Conservation (phyloP, 2,797 vertebrate genomes). For the Varecia variegata region DNA sequence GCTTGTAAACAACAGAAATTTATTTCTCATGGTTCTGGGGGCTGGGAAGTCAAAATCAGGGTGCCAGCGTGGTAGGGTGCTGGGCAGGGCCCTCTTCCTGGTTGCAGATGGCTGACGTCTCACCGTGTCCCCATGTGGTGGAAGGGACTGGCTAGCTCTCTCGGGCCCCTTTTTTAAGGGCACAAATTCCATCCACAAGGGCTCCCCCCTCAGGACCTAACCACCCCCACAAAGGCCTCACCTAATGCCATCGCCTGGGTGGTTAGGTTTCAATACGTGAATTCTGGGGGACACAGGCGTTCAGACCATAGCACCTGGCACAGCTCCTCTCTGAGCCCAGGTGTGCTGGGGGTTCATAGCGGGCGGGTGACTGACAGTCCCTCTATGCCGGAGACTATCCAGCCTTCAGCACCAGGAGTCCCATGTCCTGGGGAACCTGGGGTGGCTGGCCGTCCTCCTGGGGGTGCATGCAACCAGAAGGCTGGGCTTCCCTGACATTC, state of each 20-base stretch:
- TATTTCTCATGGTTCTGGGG: not conserved
- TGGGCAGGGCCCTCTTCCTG: not conserved
- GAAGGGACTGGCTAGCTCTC: not conserved
- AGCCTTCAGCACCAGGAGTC: not conserved
- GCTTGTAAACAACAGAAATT: not conserved
- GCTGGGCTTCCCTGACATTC: not conserved
- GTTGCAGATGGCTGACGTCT: not conserved
- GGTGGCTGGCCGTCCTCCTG: too few relatives aligned
- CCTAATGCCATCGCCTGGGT: not conserved
- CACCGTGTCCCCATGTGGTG: not conserved
- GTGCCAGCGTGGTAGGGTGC: not conserved
- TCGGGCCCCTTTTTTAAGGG: not conserved
- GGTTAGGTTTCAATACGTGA: not conserved
- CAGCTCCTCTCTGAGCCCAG: not conserved
- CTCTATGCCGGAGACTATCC: not conserved
- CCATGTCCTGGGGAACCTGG: accelerated
- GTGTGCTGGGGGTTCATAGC: not conserved
- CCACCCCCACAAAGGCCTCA: not conserved
- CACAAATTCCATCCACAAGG: not conserved
- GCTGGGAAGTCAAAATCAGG: not conserved
- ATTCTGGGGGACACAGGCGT: not conserved
- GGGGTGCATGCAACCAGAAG: not conserved
- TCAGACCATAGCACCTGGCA: not conserved
- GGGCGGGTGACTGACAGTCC: not conserved
- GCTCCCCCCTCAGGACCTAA: not conserved